These are phyloP conservation scores for Diplodus puntazzo DNA, from an alignment of 2,797 vertebrate species.

Conservation along the genomic window DNA sequence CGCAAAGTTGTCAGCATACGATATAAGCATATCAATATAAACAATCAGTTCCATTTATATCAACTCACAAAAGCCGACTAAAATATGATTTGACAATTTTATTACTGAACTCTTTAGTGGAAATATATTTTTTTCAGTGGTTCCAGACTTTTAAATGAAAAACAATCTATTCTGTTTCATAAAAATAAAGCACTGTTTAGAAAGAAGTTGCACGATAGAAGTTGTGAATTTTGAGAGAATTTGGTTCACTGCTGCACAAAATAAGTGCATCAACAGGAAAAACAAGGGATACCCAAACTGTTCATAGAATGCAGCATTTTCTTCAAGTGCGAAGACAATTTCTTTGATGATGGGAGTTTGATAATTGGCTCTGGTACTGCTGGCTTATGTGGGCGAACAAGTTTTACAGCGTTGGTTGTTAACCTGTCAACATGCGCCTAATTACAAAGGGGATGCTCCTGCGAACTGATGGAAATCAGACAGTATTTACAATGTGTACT, in stretches of 20 bases:
- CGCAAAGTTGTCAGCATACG: background rate
- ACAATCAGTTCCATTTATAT: too few species aligned
- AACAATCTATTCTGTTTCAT: too few species aligned
- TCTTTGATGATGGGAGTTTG: background rate
- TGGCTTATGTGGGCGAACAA: background rate
- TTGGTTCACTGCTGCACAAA: conserved; percentile 1
- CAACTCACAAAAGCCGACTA: too few species aligned
- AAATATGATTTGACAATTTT: too few species aligned
- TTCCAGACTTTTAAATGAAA: too few species aligned
- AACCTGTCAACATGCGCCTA: background rate
- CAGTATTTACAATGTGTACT: background rate
- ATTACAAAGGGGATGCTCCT: background rate
- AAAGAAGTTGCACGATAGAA: too few species aligned
- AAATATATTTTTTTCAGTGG: too few species aligned
- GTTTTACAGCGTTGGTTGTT: background rate
- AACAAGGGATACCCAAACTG: background rate
- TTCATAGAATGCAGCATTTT: background rate
- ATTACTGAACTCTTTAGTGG: too few species aligned
- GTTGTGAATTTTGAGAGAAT: background rate
- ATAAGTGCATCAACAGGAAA: background rate
- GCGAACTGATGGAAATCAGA: conserved; percentile 1
- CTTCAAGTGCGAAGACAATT: background rate
- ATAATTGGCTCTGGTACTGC: background rate
- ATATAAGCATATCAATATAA: too few species aligned
- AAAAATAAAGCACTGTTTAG: too few species aligned